A percentile compares a stretch with the other conserved stretches of the same genome.
phyloP scores from a whole-genome alignment of 2,113 vertebrate species.

The Onychostruthus taczanowskii region DNA sequence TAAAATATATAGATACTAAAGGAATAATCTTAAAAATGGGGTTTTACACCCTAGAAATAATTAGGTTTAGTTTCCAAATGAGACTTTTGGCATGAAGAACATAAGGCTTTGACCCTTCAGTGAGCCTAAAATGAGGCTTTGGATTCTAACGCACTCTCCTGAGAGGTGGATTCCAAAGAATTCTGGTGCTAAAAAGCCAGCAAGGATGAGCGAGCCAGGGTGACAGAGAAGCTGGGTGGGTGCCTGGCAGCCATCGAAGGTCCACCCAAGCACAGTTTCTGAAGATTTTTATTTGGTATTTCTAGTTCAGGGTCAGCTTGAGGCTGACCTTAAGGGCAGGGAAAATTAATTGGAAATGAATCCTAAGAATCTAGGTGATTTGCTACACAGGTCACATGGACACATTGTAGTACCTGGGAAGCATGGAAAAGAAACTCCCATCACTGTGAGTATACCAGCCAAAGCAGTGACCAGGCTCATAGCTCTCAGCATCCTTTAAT shows the following conservation, averaged over 20 bases:
- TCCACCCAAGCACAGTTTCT: not conserved
- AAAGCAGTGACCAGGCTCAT: not conserved
- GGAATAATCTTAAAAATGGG: not conserved
- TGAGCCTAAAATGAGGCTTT: not conserved
- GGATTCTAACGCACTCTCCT: not conserved
- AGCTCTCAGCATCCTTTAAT: not conserved
- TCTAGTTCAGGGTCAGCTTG: not conserved
- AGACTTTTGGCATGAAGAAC: not conserved
- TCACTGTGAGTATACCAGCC: fast-evolving
- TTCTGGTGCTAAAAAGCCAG: not conserved
- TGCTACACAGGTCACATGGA: not conserved
- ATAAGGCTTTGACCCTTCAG: not conserved
- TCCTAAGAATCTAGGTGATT: not conserved
- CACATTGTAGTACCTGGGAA: not conserved
- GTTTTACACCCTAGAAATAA: not conserved
- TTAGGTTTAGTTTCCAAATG: not conserved
- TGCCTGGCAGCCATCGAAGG: not conserved
- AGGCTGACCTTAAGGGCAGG: not conserved
- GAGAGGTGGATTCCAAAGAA: not conserved
- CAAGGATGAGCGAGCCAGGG: not conserved
- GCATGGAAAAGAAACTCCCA: not conserved
- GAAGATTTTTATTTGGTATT: not conserved
- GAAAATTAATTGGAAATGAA: not conserved
- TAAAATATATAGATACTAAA: not conserved
- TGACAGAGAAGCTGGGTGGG: not conserved